Evolutionary conservation across 2,113 vertebrate species (phyloP).

Genomic region (Saguinus midas): DNA sequence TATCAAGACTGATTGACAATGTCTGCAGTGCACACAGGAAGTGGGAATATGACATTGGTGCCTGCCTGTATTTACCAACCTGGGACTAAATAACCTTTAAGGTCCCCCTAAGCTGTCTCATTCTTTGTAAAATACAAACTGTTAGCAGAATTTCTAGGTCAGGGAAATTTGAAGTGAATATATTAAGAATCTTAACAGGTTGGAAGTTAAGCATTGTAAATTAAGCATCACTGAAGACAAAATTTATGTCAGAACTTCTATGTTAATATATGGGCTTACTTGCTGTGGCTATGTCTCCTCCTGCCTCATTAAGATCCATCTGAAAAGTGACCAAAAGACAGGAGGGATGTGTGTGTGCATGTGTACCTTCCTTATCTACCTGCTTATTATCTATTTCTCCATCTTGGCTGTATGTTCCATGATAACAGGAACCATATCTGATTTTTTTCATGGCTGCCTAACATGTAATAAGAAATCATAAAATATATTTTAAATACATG

Average conservation of each 20-base stretch:
- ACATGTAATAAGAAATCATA: not conserved
- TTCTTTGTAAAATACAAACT: not conserved
- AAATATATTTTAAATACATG: conserved; percentile 20
- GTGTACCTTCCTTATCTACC: not conserved
- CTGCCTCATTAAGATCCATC: not conserved
- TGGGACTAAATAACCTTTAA: not conserved
- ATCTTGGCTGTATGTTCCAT: not conserved
- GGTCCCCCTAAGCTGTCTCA: not conserved
- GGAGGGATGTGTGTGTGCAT: not conserved
- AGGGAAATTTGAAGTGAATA: not conserved
- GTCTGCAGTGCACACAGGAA: not conserved
- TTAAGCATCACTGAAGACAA: not conserved
- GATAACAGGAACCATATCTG: not conserved
- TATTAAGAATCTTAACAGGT: not conserved
- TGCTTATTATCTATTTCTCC: not conserved
- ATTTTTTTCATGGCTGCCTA: not conserved
- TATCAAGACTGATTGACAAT: not conserved
- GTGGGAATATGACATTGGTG: not conserved
- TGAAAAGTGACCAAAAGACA: not conserved
- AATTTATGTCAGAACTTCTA: not conserved
- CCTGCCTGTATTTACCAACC: not conserved
- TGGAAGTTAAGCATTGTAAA: not conserved
- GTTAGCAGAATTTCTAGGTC: not conserved
- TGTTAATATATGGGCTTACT: not conserved
- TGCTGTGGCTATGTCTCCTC: not conserved